Conservation (phyloP, 2,113 vertebrate genomes). For the Solea solea region DNA sequence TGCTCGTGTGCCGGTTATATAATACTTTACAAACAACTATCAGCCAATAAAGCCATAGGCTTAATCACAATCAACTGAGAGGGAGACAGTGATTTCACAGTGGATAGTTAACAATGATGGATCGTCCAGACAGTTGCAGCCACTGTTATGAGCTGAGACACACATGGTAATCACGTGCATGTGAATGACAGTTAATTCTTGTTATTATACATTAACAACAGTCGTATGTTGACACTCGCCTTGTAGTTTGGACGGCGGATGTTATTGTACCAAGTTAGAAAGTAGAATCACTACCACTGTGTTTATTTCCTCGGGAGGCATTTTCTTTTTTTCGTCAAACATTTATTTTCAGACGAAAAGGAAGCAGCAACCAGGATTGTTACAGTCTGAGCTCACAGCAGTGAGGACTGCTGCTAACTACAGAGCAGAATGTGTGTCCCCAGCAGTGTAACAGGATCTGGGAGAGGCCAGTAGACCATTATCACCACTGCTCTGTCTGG, state of each 20-base stretch:
- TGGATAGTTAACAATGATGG: conserved; percentile 30
- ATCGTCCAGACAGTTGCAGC: conserved; percentile 11
- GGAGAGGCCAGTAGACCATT: conserved; percentile 68
- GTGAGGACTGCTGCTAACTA: conserved; percentile 63
- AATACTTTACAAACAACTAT: too few species aligned
- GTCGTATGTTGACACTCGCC: neutral
- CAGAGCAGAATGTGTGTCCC: conserved; percentile 70
- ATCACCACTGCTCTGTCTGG: conserved; percentile 55
- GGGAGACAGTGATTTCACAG: conserved; percentile 24
- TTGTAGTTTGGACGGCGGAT: neutral
- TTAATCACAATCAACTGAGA: conserved; percentile 33
- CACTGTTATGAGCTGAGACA: conserved; percentile 33
- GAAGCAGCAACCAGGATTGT: conserved; percentile 46
- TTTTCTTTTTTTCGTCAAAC: conserved; percentile 21
- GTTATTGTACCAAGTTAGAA: neutral
- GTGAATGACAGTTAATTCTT: neutral
- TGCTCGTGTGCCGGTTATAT: too few species aligned
- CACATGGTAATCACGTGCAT: conserved; percentile 9
- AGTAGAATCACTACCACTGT: conserved; percentile 4
- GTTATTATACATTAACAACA: neutral
- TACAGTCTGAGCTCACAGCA: conserved; percentile 49
- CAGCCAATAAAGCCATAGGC: neutral
- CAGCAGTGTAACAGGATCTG: conserved; percentile 74
- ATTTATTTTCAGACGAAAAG: conserved; percentile 40
- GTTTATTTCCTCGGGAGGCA: conserved; percentile 22